Base-by-base conservation (phyloP, 1,140 invertebrate genomes). In the Andrena cerasifolii region DNA sequence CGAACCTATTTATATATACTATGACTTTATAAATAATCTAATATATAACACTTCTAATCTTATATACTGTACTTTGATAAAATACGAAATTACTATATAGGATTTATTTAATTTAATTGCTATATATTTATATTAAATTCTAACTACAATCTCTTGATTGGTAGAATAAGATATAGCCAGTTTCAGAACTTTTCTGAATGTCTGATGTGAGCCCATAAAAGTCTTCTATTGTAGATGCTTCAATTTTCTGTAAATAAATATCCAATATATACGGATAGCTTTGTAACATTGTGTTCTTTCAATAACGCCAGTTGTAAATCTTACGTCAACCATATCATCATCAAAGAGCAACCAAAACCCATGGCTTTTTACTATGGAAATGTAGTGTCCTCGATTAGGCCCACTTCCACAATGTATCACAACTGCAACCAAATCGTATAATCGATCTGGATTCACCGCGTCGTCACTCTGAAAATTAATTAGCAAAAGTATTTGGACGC, bases 341-440 rank as follows among this genome's bases (percentile, higher is more conserved):
- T 99, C 99, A 94, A 99, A 99, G 1, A 99, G 95, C 79, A 99
- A 94, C 99, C 99, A 99, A 91, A 99, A 98, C 40, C 98, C 98
- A 93, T 99, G 98, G 91, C 98, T 99, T 93, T 99, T 99, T 33
- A 99, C 99, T 92, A 99, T 99, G 91, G 98, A 99, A 92, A 99
- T 99, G 93, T 99, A 99, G 93, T 99, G 99, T 49, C 99, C 99
- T 80, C 99, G 94, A 93, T 99, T 99, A 83, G 99, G 98, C 61
- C 99, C 99, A 84, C 97, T 99, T 71, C 99, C 99, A 94, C 99
- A 99, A 93, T 99, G 99, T 85, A 99, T 99, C 58, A 99, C 99
- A 86, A 99, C 99, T 68, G 99, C 98, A 54, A 99, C 98, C 82
- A 99, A 94, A 93, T 99, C 99, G 93, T 99, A 99, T 83, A 99